Evolutionary conservation across 2,797 vertebrate genomes (phyloP).

Genomic region (Meda fulgida): DNA sequence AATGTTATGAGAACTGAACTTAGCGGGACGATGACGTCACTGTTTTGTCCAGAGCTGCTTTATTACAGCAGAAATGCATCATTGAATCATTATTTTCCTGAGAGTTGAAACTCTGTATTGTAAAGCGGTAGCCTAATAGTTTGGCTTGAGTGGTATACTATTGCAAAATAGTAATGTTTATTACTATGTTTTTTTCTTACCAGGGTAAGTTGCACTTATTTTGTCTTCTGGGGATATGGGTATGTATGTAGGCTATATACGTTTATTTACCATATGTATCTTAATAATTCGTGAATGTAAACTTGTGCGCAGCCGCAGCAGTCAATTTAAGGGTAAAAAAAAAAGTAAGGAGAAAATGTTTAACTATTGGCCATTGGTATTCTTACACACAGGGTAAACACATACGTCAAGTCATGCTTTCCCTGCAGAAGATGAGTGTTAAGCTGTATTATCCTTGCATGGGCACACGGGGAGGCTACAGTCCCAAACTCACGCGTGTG

Average conservation of each 20-base stretch:
- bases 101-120: background rate
- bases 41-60: background rate
- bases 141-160: background rate
- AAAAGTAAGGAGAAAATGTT: background rate
- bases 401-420: background rate
- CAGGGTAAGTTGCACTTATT: no score
- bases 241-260: no score
- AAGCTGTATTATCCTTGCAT: background rate
- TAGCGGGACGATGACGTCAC: background rate
- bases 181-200: no score
- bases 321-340: no score
- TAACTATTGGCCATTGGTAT: background rate
- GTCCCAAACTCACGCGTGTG: background rate
- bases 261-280: no score
- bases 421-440: background rate
- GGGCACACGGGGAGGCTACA: slow-evolving; percentile 38
- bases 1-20: background rate
- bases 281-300: no score
- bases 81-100: background rate
- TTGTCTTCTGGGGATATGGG: no score
- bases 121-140: no score
- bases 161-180: background rate
- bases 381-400: background rate
- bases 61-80: background rate
- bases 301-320: no score